A percentile compares a stretch with the other conserved stretches of the same genome.
phyloP scores from a whole-genome alignment of 1,140 invertebrate genomes.

The Contarinia nasturtii region DNA sequence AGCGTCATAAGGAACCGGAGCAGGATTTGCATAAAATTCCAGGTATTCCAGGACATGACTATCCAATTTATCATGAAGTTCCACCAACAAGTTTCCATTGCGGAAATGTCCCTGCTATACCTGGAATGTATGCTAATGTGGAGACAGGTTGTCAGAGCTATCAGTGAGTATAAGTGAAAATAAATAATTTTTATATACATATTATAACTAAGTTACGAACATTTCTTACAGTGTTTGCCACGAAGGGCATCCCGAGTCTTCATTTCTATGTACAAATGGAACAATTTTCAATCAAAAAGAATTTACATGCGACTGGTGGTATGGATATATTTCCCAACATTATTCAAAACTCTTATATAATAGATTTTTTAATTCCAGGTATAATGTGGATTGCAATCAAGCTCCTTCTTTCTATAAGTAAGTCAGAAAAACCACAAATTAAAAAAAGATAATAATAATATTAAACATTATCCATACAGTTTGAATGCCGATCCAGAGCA shows the following conservation, averaged over 20 bases:
- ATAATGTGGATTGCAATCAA: conserved; percentile 65
- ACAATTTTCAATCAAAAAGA: conserved; percentile 75
- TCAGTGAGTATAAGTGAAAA: conserved; percentile 15
- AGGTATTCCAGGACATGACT: conserved; percentile 50
- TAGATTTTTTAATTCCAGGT: too few relatives aligned
- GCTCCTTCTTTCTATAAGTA: conserved; percentile 28
- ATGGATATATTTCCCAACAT: too few relatives aligned
- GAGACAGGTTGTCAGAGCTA: conserved; percentile 75
- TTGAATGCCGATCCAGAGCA: conserved; percentile 57
- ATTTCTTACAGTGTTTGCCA: conserved; percentile 70
- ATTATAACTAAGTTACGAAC: conserved; percentile 35
- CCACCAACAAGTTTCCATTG: conserved; percentile 64
- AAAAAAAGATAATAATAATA: too few relatives aligned
- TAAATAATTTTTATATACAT: background rate
- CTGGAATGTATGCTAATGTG: conserved; percentile 73
- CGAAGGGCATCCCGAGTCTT: conserved; percentile 57
- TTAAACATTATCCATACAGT: conserved; percentile 23
- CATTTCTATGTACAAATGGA: conserved; percentile 73
- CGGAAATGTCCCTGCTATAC: conserved; percentile 46
- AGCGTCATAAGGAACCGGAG: conserved; percentile 29
- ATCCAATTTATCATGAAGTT: conserved; percentile 52
- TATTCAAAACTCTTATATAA: too few relatives aligned
- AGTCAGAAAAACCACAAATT: background rate
- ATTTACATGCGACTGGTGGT: conserved; percentile 85
- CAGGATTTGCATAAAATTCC: conserved; percentile 63